Percentiles rank a stretch among this genome's conserved stretches.
Evolutionary conservation across 2,797 vertebrate genomes (phyloP).

Genomic region (Melopsittacus undulatus): DNA sequence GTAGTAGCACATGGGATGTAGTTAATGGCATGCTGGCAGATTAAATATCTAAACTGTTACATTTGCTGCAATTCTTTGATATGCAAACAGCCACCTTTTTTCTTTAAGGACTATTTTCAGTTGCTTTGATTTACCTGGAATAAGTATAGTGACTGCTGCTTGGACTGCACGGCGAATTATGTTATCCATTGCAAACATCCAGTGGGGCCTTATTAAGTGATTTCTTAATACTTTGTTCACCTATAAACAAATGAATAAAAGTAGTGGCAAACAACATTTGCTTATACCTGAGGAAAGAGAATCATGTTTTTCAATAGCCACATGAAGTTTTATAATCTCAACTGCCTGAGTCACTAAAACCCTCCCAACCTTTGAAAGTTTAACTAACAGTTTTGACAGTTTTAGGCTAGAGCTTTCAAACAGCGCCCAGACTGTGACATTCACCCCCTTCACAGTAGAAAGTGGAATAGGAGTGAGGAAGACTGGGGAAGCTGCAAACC

Average conservation of each 20-base stretch:
- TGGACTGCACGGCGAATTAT: constrained; percentile 93
- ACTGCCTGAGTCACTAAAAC: background rate
- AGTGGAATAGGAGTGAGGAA: background rate
- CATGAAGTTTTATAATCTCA: background rate
- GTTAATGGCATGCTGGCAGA: background rate
- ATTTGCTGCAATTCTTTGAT: background rate
- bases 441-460: background rate
- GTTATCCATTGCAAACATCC: constrained; percentile 98
- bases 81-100: background rate
- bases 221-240: constrained; percentile 93
- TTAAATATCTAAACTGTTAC: background rate
- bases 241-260: constrained; percentile 71
- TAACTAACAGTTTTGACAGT: background rate
- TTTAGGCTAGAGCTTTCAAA: background rate
- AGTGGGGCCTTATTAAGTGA: constrained; percentile 92
- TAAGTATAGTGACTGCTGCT: constrained; percentile 92
- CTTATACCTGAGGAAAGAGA: background rate
- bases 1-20: background rate
- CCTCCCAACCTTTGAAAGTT: background rate
- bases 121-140: constrained; percentile 82
- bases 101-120: background rate
- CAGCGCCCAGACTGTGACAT: background rate
- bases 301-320: background rate
- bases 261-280: background rate
- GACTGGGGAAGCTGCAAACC: background rate